A percentile compares a stretch with the other conserved stretches of the same genome.
phyloP scores from a whole-genome alignment of 2,888 invertebrate species.

The Agapostemon virescens region DNA sequence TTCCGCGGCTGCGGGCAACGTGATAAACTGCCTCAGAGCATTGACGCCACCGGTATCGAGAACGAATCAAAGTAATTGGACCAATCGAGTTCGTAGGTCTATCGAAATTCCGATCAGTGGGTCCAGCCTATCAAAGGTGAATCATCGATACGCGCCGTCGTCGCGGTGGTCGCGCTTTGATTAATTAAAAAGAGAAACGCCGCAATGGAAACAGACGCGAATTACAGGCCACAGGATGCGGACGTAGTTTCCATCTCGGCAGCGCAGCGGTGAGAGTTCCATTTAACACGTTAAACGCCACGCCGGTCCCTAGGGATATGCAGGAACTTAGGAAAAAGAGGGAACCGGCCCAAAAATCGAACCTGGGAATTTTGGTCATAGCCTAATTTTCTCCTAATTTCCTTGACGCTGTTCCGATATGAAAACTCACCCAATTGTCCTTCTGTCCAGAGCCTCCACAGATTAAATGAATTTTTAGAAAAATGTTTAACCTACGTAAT shows the following conservation, averaged over 20 bases:
- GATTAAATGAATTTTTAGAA: no score
- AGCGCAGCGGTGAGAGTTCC: not conserved
- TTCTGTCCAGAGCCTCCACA: no score
- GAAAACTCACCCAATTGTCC: no score
- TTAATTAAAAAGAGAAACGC: constrained; percentile 11
- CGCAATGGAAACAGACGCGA: not conserved
- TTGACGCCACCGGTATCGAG: constrained; percentile 15
- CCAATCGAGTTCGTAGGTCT: not conserved
- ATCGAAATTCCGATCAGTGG: not conserved
- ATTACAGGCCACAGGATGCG: not conserved
- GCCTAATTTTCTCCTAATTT: no score
- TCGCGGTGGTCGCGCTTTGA: constrained; percentile 5
- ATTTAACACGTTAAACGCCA: no score
- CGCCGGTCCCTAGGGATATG: no score
- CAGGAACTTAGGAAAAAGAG: no score
- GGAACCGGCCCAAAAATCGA: no score
- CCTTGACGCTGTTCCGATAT: no score
- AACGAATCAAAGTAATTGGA: constrained; percentile 12
- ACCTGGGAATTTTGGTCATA: no score
- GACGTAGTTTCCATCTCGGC: not conserved
- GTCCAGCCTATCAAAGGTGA: not conserved
- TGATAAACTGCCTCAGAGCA: not conserved
- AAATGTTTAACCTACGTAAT: not conserved
- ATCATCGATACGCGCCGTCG: constrained; percentile 2
- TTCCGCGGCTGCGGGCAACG: not conserved